Evolutionary conservation across 2,888 invertebrate genomes (phyloP).

Genomic region (Ennomos erosarius): DNA sequence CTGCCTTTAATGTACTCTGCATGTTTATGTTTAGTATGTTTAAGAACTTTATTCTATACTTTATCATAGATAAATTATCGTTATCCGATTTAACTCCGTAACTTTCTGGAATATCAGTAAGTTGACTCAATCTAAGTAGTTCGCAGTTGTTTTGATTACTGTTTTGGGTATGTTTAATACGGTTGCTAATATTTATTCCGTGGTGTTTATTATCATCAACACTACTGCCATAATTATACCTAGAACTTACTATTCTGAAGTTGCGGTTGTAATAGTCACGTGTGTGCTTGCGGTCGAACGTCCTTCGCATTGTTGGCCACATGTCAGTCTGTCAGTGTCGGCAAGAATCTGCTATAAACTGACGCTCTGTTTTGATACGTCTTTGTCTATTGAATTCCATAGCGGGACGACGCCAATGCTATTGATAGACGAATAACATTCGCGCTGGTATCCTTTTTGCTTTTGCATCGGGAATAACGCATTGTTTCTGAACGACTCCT

Average conservation of each 20-base stretch:
- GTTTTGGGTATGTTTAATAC: no score
- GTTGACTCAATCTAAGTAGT: no score
- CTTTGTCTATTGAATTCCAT: slow-evolving; percentile 60
- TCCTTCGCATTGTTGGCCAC: slow-evolving; percentile 58
- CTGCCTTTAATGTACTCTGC: slow-evolving; percentile 18
- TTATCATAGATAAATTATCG: no score
- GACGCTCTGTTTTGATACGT: slow-evolving; percentile 49
- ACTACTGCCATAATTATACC: no score
- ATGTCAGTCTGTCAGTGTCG: slow-evolving; percentile 53
- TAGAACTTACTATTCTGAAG: slow-evolving; percentile 31
- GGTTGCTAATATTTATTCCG: no score
- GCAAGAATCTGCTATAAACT: slow-evolving; percentile 45
- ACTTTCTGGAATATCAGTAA: no score
- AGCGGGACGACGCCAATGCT: slow-evolving; percentile 59
- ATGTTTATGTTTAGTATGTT: not conserved
- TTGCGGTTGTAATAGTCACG: slow-evolving; percentile 13
- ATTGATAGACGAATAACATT: slow-evolving; percentile 69
- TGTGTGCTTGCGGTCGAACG: slow-evolving; percentile 35
- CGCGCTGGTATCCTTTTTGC: slow-evolving; percentile 54
- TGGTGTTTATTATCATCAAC: no score
- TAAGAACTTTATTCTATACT: no score
- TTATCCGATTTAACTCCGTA: no score
- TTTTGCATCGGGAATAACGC: slow-evolving; percentile 50
- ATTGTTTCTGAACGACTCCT: slow-evolving; percentile 44
- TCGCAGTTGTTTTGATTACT: no score